Evolutionary conservation across 1,140 invertebrate genomes (phyloP), one percentile per base, ranked within the genome.

Genomic region (Drosophila lowei): DNA sequence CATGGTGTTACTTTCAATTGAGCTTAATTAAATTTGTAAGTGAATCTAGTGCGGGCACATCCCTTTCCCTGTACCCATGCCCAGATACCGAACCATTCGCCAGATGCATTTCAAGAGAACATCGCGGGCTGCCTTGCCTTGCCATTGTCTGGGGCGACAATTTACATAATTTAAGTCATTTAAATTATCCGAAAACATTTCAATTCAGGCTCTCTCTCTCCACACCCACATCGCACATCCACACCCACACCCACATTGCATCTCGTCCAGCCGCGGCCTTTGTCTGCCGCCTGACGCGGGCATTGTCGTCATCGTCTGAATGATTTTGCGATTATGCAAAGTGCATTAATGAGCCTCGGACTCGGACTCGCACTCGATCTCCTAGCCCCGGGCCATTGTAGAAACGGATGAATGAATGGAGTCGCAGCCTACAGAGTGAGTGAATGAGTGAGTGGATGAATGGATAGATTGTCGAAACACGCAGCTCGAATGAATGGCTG

Each of bases 21-120:
- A 86, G 76, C 78, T 90, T 90, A 90, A 90, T 90, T 90, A 90
- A 90, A 90, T 90, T 90, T 90, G 89, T 90, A 90, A 90, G 89
- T 86, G 89, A 90, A 90, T 90, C 89, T 90, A 85, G 88, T 90
- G 88, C 88, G 83, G 79, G 81, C 72, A 38, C 34, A 38, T 34
- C 9, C 30, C 34, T 38, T 38, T 38, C 11, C 34, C 11, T 38
- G 30, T 25, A 0, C 11, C 11, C 34, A 3, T 9, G 8, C 30
- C 30, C 9, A 11, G 30, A 30, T 38, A 0, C 23, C 2, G 3
- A 38, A 11, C 3, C 34, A 38, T 38, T 38, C 34, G 5, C 3
- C 34, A 38, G 11, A 5, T 57, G 54, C 60, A 72, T 48, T 72
- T 54, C 23, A 48, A 21, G 50, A 61, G 48, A 38, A 38, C 11